Evolutionary conservation across 2,113 vertebrate genomes (phyloP), one percentile per base, ranked within the genome.

Genomic region (Synchiropus splendidus): DNA sequence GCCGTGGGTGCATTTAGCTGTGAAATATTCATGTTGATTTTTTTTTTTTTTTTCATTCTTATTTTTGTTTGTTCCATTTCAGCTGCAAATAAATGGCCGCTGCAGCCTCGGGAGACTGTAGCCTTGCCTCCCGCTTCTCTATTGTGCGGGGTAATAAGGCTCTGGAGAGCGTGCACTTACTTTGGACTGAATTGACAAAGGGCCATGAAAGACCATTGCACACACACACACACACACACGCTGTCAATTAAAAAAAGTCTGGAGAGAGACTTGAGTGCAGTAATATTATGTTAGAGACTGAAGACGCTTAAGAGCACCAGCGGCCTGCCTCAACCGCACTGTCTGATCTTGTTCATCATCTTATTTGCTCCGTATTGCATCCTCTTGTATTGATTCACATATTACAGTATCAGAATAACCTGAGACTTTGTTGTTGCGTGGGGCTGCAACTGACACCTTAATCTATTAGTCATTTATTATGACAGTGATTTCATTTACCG

Each of bases 121-220:
- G 39, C 60, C 58, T 9, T 36, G 14, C 16, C 42, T 17, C 41
- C 38, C 62, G 45, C 39, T 31, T 53, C 51, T 54, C 58, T 45
- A 55, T 70, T 77, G 66, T 77, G 57, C 64, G 67, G 43, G 16
- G 52, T 76, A 79, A 81, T 62, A 72, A 79, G 63, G 56, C 74
- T 79, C 79, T 42, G n/a, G 74, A 77, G 74, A 69, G 48, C 14
- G 10, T 18, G 31, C 57, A 59, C 64, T 67, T 67, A 70, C 59
- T 69, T 73, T 36, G 30, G 43, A 58, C 55, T 59, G 65, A 72
- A 63, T 42, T 34, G 43, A 44, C 64, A 53, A 61, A 44, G 58
- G 44, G 54, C 64, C 53, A 57, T 52, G 63, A 74, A 72, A 68
- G 39, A 48, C 61, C 35, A 73, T 46, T 73, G 63, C 61, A 52